Evolutionary conservation across 2,113 vertebrate genomes (phyloP), one percentile per base, ranked within the genome.

Genomic region (Grantiella picta): DNA sequence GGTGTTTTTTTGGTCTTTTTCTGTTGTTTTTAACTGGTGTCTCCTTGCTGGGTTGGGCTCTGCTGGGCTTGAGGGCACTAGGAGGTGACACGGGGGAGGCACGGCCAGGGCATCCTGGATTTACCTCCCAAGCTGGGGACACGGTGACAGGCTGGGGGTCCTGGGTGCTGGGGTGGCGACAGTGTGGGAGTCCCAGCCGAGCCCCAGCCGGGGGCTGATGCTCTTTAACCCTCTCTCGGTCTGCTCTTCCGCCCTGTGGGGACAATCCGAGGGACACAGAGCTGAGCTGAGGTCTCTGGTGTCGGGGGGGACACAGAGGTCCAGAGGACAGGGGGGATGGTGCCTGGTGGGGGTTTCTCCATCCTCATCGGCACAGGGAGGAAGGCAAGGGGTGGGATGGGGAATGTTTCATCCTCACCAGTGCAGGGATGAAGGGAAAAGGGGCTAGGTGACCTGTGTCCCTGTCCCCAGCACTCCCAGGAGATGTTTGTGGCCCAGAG

Each of bases 181-280:
- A 40, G n/a, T 5, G 49, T 12, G 57, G 85, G 28, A 20, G 29
- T 35, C n/a, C 66, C 75, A 42, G 49, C 56, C 65, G 35, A 18
- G 71, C 57, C 57, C 56, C 21, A 5, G 24, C 24, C 2, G 6
- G 13, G 6, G 35, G 29, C 65, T 49, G 75, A 35, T 6, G 17
- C 65, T 63, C 24, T 47, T 40, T 17, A 29, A 54, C 10, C 56
- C 83, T 9, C n/a, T 70, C 49, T 35, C 57, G 38, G 40, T 66
- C 56, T 1, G 6, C 24, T 25, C 75, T 29, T 47, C 57, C 0
- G 0, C 31, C 33, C 56, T 0, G 1, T 35, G 42, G 85, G 75
- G 57, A 56, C 75, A 64, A 31, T 17, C 57, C 45, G 1, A 64
- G 66, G 65, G 61, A 56, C 49, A 49, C 57, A 17, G 42, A 9